Percentiles rank a stretch among this genome's conserved stretches.
Conservation (phyloP, 2,113 vertebrate species). For the human (Homo sapiens) region GRCh38 chr11:72189501-72190000, state of each 20-base stretch:
- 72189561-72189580: background rate
- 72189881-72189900: background rate
- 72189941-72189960: background rate
- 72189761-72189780: background rate
- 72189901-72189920: background rate
- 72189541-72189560: background rate
- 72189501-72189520: background rate
- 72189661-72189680: conserved; percentile 68
- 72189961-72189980: background rate
- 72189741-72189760: conserved; percentile 21
- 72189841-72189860: background rate
- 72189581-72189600: conserved; percentile 73
- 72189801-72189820: background rate
- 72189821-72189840: background rate
- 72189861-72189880: background rate
- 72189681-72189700: background rate
- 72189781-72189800: background rate
- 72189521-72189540: background rate
- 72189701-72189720: background rate
- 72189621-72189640: conserved; percentile 45
- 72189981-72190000: background rate
- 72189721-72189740: background rate
- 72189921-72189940: background rate
- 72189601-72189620: conserved; percentile 51
- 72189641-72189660: conserved; percentile 55